Evolutionary conservation across 2,888 invertebrate genomes (phyloP), one percentile per base, ranked within the genome.

Genomic region (Cryptocephalus primarius): DNA sequence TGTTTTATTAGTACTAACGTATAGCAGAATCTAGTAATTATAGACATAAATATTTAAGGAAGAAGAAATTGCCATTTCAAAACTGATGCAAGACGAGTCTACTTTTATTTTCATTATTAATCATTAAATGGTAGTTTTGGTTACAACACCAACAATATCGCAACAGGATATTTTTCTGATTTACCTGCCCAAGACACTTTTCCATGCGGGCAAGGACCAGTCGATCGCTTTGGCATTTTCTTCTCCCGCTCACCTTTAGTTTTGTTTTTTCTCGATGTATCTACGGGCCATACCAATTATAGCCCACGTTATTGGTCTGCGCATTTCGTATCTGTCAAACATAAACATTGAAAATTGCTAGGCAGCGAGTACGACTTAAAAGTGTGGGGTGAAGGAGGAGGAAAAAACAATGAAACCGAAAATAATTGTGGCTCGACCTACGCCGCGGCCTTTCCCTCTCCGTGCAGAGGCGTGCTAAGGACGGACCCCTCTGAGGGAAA

Each of bases 391-490:
- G 44, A 50, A 48, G 44, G 32, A 34, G 31, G 36, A 34, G 32
- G 13, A 43, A 43, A 49, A 49, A 49, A 38, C 42, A 38, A 45
- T 10, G 45, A 41, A 39, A 48, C 46, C 43, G 40, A 50, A 57
- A 57, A 57, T 57, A 56, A 56, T 56, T 55, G 55, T 54, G 48
- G 53, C 49, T 52, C 56, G 49, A 42, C 56, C 57, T 52, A 57
- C 57, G 55, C 57, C 51, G 47, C 22, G 22, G 22, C 22, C 22
- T 22, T 22, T 22, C 22, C 48, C 52, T 53, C 47, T 48, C 49
- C 45, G 10, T 9, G 9, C 46, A 46, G 42, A n/a, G 43, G 46
- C 46, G 46, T 39, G 31, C 41, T 36, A 36, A 2, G 22, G 6
- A 22, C 22, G 22, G 6, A 22, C 22, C 22, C 22, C 22, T 22